phyloP scores from a whole-genome alignment of 2,888 invertebrate species.

The Heliconius hortense region DNA sequence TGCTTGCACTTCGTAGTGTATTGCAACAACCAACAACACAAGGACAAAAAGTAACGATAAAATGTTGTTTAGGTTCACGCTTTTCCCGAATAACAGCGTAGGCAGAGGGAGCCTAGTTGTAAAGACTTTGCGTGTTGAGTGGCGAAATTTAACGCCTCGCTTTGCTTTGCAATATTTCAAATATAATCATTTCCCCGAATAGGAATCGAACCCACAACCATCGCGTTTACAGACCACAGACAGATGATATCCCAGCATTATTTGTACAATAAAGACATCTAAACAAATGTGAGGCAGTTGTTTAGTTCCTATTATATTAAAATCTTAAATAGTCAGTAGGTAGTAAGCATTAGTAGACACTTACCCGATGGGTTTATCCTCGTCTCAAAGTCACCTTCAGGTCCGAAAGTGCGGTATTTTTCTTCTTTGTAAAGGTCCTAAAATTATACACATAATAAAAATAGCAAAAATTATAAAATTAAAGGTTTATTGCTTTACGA shows the following conservation, averaged over 20 bases:
- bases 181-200: no score
- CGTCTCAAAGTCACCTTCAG: constrained; percentile 67
- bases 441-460: not conserved
- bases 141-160: no score
- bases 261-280: no score
- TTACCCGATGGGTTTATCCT: constrained; percentile 81
- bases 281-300: no score
- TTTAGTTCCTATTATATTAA: not conserved
- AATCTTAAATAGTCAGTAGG: no score
- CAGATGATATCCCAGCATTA: no score
- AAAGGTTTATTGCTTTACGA: not conserved
- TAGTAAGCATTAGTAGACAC: constrained; percentile 23
- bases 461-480: not conserved
- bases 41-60: not conserved
- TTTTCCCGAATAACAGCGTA: not conserved
- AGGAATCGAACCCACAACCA: no score
- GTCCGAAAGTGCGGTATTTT: constrained; percentile 48
- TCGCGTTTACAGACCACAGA: no score
- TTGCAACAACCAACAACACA: no score
- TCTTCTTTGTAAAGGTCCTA: constrained; percentile 79
- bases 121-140: no score
- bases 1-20: not conserved
- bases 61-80: not conserved
- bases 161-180: no score
- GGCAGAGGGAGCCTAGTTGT: no score